Evolutionary conservation across 23 tunicate species (phyloP).

Genomic region (Botrylloides violaceus): DNA sequence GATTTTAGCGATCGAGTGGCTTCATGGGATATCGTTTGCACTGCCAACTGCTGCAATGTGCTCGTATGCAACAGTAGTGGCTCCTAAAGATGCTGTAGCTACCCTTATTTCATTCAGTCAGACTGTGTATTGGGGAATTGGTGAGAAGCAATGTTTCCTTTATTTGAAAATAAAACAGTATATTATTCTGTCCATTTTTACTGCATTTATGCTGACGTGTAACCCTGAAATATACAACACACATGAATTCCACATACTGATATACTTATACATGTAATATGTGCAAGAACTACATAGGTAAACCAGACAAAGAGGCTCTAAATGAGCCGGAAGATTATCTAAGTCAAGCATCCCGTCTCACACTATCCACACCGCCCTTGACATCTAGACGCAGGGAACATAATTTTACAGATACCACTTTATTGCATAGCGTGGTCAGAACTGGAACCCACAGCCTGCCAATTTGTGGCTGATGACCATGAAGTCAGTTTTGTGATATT

Average conservation of each 20-base stretch:
- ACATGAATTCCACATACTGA: too few relatives aligned
- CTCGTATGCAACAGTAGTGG: conserved; percentile 47
- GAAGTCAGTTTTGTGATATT: background rate
- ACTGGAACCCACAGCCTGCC: background rate
- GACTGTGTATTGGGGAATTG: conserved; percentile 88
- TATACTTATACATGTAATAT: too few relatives aligned
- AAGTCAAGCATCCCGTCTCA: background rate
- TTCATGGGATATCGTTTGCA: conserved; percentile 76
- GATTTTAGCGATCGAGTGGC: conserved; percentile 45
- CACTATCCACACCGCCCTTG: background rate
- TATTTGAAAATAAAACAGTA: too few relatives aligned
- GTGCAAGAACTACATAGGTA: too few relatives aligned
- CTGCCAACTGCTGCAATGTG: conserved; percentile 90
- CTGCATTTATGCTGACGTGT: background rate
- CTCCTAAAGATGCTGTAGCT: conserved; percentile 72
- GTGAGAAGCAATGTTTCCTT: too few relatives aligned
- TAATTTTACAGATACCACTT: too few relatives aligned
- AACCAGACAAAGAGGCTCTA: background rate
- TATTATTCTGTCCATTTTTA: background rate
- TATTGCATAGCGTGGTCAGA: background rate
- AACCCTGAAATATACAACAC: too few relatives aligned
- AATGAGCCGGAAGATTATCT: background rate
- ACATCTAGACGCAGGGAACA: too few relatives aligned
- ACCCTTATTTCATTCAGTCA: conserved; percentile 70
- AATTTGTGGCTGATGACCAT: background rate